Evolutionary conservation across 2,113 vertebrate species (phyloP), one percentile per base, ranked within the genome.

Genomic region (Nothoprocta perdicaria): DNA sequence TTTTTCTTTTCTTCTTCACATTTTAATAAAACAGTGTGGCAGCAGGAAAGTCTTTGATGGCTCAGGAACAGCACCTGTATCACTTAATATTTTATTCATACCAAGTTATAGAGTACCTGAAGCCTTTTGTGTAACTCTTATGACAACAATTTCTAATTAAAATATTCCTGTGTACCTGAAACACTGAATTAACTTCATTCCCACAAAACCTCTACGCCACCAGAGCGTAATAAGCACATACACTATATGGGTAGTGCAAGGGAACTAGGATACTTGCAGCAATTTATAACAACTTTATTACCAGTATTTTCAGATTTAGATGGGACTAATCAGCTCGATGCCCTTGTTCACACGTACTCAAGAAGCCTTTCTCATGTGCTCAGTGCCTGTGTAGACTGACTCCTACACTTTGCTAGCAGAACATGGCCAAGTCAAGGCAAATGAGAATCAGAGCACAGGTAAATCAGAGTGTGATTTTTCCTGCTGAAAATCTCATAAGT

Each of bases 1-100:
- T 77, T 27, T 19, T 50, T 43, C 10, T 77, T 29, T 26, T 61
- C 43, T 77, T 77, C 41, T 84, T 81, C 67, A 90, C 27, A 50
- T 80, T 91, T 87, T 75, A 48, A 76, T 89, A 91, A 74, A 92
- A 90, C 48, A 86, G 2, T 0, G 62, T 81, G 61, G 33, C 80
- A 60, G 21, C 40, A 71, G 45, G 72, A 92, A 89, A 48, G 27
- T 46, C 81, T 88, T 83, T 83, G 92, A 86, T 82, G 45, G 67
- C 41, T 93, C 89, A 77, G 13, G 65, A 92, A 18, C 66, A 82
- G 43, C 89, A 96, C 71, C 71, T 94, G 45, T 94, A 87, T 7
- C 74, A 84, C 73, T 79, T 69, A 84, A 55, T 67, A 60, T 76
- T 77, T 81, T 63, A 83, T 91, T 88, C 26, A 60, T 31, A 63